A percentile compares a stretch with the other conserved stretches of the same genome.
Conservation (phyloP, 2,797 vertebrate genomes). For the Lutjanus campechanus region DNA sequence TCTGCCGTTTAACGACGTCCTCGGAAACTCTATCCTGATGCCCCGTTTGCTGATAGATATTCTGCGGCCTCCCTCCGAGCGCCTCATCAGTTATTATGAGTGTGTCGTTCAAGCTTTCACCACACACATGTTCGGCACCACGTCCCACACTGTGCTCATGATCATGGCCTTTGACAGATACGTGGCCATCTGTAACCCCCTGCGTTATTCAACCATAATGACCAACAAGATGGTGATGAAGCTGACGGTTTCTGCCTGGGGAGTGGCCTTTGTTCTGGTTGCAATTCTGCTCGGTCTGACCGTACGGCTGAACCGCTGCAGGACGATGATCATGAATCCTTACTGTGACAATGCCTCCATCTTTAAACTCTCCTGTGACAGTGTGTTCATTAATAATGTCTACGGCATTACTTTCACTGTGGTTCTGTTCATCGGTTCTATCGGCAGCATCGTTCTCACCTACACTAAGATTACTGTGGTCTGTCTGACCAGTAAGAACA, state of each 20-base stretch:
- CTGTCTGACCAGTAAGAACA: no score
- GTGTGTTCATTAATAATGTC: conserved; percentile 66
- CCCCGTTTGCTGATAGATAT: conserved; percentile 82
- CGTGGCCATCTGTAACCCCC: conserved; percentile 86
- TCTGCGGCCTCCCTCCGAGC: conserved; percentile 75
- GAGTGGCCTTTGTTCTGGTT: conserved; percentile 56
- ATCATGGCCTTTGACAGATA: conserved; percentile 89
- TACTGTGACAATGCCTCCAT: conserved; percentile 86
- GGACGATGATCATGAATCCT: conserved; percentile 81
- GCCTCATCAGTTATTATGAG: conserved; percentile 81
- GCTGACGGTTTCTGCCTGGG: conserved; percentile 68
- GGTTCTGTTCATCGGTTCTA: conserved; percentile 40
- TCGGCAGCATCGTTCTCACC: conserved; percentile 41
- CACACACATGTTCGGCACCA: conserved; percentile 80
- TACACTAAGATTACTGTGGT: no score
- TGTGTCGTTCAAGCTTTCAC: conserved; percentile 88
- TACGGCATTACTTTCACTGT: conserved; percentile 69
- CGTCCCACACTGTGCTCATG: conserved; percentile 84
- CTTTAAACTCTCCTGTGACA: conserved; percentile 81
- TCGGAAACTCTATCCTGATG: conserved; percentile 75
- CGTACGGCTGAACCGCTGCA: conserved; percentile 53
- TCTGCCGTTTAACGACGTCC: conserved; percentile 80
- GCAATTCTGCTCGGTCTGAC: conserved; percentile 59
- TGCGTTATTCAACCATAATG: conserved; percentile 81
- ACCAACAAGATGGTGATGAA: conserved; percentile 75